Evolutionary conservation across 2,113 vertebrate genomes (phyloP).

Genomic region (Australoheros scitulus): DNA sequence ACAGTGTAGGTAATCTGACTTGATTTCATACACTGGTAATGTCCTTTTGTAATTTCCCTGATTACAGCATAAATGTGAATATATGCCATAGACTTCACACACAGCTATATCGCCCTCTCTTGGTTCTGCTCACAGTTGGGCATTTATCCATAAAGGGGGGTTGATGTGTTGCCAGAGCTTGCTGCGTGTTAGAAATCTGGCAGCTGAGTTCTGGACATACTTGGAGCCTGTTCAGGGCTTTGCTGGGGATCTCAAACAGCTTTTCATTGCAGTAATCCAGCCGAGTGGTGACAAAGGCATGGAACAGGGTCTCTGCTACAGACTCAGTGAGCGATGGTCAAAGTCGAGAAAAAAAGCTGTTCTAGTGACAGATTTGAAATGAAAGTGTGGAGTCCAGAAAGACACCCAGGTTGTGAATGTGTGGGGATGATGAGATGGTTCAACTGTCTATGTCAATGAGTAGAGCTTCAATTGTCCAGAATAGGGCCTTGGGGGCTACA

Average conservation of each 20-base stretch:
- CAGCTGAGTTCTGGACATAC: background rate
- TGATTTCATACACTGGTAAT: background rate
- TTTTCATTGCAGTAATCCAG: background rate
- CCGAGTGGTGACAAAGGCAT: background rate
- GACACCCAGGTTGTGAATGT: background rate
- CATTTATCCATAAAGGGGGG: background rate
- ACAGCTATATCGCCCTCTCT: background rate
- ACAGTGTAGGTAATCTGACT: background rate
- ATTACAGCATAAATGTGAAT: background rate
- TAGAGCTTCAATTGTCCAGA: background rate
- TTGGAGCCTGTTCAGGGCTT: background rate
- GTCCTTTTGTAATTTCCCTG: background rate
- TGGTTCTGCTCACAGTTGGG: background rate
- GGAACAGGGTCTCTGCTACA: background rate
- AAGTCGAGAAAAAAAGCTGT: background rate
- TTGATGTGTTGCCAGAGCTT: background rate
- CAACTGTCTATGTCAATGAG: background rate
- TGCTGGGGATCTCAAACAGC: background rate
- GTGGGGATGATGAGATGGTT: background rate
- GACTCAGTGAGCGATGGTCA: background rate
- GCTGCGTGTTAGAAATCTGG: background rate
- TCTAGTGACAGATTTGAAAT: background rate
- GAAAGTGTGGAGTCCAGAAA: background rate
- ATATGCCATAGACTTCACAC: background rate
- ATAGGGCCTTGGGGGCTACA: background rate